Base-by-base conservation (phyloP, 2,888 invertebrate genomes). In the Machimus rusticus region DNA sequence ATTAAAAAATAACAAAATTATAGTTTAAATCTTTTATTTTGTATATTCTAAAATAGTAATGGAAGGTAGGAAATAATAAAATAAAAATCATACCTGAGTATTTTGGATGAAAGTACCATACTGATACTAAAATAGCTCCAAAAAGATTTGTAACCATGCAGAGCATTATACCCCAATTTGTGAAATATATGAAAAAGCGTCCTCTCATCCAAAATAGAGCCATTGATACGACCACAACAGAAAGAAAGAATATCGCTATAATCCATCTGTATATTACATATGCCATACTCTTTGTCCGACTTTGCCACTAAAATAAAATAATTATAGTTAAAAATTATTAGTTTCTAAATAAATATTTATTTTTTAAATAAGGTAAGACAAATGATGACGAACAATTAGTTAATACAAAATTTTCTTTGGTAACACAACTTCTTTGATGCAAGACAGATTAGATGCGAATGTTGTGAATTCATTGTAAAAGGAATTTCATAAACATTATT, bases 161-260 rank as follows among this genome's bases (percentile, higher is more conserved):
- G 4, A 92, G 86, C 2, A 91, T 89, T 43, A 92, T 91, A 34
- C 93, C 93, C 92, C 92, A 93, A 88, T 93, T 92, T 88, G 93
- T 93, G 89, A 93, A 90, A 89, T 92, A 93, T 79, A 93, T 93
- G 86, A 93, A 93, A 89, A 91, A 91, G 89, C 90, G 90, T 81
- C 92, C 92, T 87, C 90, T 90, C 86, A 89, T 89, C 55, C 90
- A 90, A 88, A 91, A 90, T 55, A 91, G 86, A 28, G 89, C 86
- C 51, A 92, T 89, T 87, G 91, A 92, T 6, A 89, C 88, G 81
- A 90, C 89, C 84, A 92, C 91, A 9, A 91, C 89, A 87, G 88
- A 90, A 87, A 91, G 88, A 88, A 91, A 92, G 88, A 92, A 90
- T 66, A 90, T 46, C 16, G 92, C 92, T 90, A 91, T 90, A 37